These are phyloP conservation scores for Anoplolepis gracilipes DNA, from an alignment of 1,140 invertebrate species.

Conservation along the genomic window DNA sequence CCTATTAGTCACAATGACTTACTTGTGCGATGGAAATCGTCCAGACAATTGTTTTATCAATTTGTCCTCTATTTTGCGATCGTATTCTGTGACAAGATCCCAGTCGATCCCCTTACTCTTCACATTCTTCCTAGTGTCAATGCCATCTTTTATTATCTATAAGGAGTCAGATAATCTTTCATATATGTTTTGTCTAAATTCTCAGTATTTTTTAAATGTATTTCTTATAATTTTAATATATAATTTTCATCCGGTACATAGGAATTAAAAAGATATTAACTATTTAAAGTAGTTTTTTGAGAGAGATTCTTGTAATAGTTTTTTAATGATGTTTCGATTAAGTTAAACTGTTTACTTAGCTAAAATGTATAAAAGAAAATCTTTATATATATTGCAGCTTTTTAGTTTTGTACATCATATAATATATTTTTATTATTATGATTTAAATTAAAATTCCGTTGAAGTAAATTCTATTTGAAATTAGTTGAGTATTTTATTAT, in stretches of 20 bases:
- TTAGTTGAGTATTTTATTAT: background rate
- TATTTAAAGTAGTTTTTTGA: too few species aligned
- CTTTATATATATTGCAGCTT: background rate
- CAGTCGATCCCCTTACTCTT: slow-evolving; percentile 88
- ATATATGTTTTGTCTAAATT: background rate
- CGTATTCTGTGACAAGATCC: slow-evolving; percentile 92
- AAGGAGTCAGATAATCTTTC: background rate
- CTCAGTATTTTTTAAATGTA: background rate
- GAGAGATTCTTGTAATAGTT: background rate
- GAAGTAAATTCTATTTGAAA: background rate
- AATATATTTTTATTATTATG: background rate
- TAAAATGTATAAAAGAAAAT: background rate
- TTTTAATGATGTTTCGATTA: background rate
- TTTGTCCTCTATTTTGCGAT: slow-evolving; percentile 90
- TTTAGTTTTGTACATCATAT: background rate
- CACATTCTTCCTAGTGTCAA: slow-evolving; percentile 85
- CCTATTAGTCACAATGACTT: slow-evolving; percentile 61
- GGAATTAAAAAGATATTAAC: too few species aligned
- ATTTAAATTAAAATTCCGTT: background rate
- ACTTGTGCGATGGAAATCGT: slow-evolving; percentile 89
- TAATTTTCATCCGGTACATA: too few species aligned
- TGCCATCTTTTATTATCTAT: slow-evolving; percentile 85
- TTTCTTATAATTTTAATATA: too few species aligned
- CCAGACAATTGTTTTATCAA: slow-evolving; percentile 87
- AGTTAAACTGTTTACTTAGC: background rate